Conservation (phyloP, 2,797 vertebrate genomes). For the Paramormyrops hopkinsi region DNA sequence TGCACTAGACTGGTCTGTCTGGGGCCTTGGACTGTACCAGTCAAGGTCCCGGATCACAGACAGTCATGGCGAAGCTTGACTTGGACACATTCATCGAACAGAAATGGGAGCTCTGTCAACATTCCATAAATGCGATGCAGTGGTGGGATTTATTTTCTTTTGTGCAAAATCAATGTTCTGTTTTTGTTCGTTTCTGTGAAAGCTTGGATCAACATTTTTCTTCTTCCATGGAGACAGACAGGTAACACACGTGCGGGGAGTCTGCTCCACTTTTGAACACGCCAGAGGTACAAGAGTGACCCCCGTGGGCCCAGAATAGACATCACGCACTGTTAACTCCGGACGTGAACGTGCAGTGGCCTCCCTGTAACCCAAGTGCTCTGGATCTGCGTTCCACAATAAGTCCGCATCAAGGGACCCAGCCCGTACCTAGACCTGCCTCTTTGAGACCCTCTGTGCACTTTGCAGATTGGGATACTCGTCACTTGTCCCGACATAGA, state of each 20-base stretch:
- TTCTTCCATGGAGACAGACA: neutral
- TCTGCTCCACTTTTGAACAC: neutral
- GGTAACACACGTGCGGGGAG: neutral
- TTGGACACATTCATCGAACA: neutral
- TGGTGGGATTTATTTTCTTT: neutral
- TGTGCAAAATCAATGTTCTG: neutral
- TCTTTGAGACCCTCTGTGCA: neutral
- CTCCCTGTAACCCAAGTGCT: neutral
- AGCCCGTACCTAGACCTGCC: neutral
- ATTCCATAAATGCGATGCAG: neutral
- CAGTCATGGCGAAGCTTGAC: neutral
- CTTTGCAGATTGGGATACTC: neutral
- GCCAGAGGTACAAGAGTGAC: neutral
- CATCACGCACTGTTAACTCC: conserved; percentile 9
- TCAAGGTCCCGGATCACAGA: neutral
- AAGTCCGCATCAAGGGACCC: neutral
- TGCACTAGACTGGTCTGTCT: conserved; percentile 16
- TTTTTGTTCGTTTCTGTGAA: conserved; percentile 7
- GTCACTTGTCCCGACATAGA: neutral
- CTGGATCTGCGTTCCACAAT: neutral
- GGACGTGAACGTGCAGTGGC: conserved; percentile 20
- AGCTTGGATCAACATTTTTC: neutral
- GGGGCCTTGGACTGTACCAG: neutral
- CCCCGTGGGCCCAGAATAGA: neutral
- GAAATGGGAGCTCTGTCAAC: neutral